phyloP scores from a whole-genome alignment of 2,113 vertebrate genomes.

The Ammodytes dubius region DNA sequence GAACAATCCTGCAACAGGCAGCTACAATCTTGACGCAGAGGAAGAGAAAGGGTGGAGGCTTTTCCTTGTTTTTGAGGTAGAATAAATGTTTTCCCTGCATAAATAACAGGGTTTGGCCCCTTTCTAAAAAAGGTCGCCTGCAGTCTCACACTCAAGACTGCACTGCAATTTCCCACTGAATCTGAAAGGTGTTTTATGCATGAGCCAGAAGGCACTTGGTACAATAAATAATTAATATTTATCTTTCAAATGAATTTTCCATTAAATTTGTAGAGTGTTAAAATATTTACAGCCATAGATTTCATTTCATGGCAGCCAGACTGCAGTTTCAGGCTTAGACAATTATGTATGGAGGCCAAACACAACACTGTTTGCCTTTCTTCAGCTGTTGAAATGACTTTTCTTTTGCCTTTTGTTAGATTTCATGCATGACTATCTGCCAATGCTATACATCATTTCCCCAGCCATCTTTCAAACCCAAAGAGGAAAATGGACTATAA shows the following conservation, averaged over 20 bases:
- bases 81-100: conserved; percentile 77
- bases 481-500: background rate
- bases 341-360: conserved; percentile 64
- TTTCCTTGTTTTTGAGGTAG: conserved; percentile 79
- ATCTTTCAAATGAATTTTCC: conserved; percentile 82
- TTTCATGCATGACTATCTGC: conserved; percentile 42
- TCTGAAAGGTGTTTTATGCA: conserved; percentile 80
- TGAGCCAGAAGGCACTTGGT: conserved; percentile 75
- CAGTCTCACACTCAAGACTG: conserved; percentile 48
- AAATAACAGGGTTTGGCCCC: conserved; percentile 60
- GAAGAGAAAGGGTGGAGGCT: conserved; percentile 75
- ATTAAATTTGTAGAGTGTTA: conserved; percentile 78
- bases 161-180: conserved; percentile 55
- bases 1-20: conserved; percentile 65
- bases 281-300: conserved; percentile 81
- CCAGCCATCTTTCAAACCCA: background rate
- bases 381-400: conserved; percentile 52
- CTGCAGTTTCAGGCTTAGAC: conserved; percentile 51
- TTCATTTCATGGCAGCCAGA: conserved; percentile 67
- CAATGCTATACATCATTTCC: conserved; percentile 30
- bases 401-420: conserved; percentile 31
- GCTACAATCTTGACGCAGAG: conserved; percentile 57
- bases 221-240: conserved; percentile 84
- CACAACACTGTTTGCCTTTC: conserved; percentile 69
- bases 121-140: conserved; percentile 58